phyloP scores from a whole-genome alignment of 2,888 invertebrate genomes.

The Folsomia manolachei region DNA sequence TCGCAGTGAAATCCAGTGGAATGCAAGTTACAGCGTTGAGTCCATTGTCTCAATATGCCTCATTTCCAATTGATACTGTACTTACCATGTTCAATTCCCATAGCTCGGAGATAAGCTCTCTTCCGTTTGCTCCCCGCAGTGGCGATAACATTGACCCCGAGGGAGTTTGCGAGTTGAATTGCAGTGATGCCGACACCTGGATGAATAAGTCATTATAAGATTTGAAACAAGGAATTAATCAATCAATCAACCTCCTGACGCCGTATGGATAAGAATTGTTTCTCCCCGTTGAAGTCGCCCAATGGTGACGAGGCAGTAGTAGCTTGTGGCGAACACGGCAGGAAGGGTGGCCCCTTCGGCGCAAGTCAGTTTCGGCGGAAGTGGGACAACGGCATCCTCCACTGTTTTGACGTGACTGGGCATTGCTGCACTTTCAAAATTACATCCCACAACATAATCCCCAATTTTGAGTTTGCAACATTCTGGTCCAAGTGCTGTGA shows the following conservation, averaged over 20 bases:
- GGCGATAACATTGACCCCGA: constrained; percentile 26
- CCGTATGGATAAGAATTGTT: constrained; percentile 36
- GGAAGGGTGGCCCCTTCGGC: constrained; percentile 37
- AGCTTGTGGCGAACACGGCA: constrained; percentile 34
- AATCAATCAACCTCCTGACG: constrained; percentile 28
- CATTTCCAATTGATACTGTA: too few species aligned
- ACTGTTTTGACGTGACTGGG: constrained; percentile 32
- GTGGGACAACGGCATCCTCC: constrained; percentile 22
- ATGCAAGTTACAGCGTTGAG: too few species aligned
- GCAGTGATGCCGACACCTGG: constrained; percentile 27
- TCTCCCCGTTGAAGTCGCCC: constrained; percentile 28
- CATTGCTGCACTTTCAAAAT: constrained; percentile 27
- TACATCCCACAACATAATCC: constrained; percentile 34
- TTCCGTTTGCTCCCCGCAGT: constrained; percentile 29
- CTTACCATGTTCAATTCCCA: constrained; percentile 22
- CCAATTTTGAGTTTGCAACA: constrained; percentile 28
- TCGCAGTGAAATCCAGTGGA: too few species aligned
- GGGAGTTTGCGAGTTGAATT: constrained; percentile 19
- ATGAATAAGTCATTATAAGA: too few species aligned
- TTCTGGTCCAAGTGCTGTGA: constrained; percentile 24
- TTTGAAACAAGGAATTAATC: too few species aligned
- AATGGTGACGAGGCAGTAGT: constrained; percentile 29
- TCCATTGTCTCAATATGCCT: too few species aligned
- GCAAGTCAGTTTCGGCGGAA: constrained; percentile 25
- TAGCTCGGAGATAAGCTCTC: constrained; percentile 1